A percentile compares a stretch with the other conserved stretches of the same genome.
phyloP scores from a whole-genome alignment of 2,113 vertebrate genomes.

The Clinocottus analis region DNA sequence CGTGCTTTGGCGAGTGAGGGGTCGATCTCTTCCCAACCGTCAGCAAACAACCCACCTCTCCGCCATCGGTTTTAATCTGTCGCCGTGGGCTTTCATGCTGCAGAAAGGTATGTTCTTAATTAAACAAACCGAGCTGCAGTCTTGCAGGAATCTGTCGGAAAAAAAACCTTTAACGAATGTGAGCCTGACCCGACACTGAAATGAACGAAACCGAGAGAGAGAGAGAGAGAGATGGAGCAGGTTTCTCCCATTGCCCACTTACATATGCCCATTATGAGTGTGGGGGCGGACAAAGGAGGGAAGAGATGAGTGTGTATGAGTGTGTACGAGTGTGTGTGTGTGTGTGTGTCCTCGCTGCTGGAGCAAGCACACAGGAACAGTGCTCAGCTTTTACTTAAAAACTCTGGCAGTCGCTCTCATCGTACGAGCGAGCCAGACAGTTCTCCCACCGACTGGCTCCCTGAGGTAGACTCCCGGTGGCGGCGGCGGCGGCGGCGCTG shows the following conservation, averaged over 20 bases:
- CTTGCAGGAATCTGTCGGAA: conserved; percentile 32
- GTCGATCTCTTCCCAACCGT: conserved; percentile 40
- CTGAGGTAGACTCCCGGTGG: conserved; percentile 34
- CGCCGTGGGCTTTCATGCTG: conserved; percentile 37
- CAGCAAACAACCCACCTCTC: conserved; percentile 51
- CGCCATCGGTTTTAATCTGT: conserved; percentile 53
- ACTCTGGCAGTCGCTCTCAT: conserved; percentile 28
- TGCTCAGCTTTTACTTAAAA: conserved; percentile 32
- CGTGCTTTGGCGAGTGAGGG: neutral
- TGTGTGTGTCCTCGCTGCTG: conserved; percentile 3
- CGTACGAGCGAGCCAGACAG: conserved; percentile 29
- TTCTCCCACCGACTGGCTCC: conserved; percentile 36
- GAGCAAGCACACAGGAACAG: neutral
- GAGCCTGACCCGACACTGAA: conserved; percentile 23
- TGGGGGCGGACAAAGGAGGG: conserved; percentile 3
- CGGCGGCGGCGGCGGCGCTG: neutral
- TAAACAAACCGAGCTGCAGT: conserved; percentile 33
- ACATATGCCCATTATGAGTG: conserved; percentile 17
- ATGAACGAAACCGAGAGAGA: conserved; percentile 31
- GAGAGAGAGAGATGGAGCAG: conserved; percentile 20
- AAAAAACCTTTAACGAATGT: conserved; percentile 43
- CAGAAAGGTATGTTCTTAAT: conserved; percentile 37
- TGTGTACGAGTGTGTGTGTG: neutral
- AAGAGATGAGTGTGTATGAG: neutral
- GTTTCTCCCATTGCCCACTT: conserved; percentile 8